Evolutionary conservation across 92 coral and sea anemone species (phyloP).

Genomic region (Epizoanthus illoricatus): DNA sequence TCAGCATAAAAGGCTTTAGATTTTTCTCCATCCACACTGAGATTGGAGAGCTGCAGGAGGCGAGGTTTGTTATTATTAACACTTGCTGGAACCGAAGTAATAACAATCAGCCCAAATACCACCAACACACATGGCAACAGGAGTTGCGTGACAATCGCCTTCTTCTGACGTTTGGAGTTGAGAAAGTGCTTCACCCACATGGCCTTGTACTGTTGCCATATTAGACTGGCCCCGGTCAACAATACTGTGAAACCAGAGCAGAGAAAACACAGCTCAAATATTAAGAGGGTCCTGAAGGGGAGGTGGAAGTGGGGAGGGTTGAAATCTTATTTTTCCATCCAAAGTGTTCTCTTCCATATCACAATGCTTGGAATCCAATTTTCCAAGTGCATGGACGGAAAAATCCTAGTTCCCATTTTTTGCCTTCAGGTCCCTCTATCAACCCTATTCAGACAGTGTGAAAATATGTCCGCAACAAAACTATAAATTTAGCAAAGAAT

Average conservation of each 20-base stretch:
- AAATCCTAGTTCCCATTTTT: too few species aligned
- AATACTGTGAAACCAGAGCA: constrained; percentile 52
- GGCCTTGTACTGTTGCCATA: constrained; percentile 94
- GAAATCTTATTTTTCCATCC: too few species aligned
- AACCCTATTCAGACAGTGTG: too few species aligned
- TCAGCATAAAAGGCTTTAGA: constrained; percentile 77
- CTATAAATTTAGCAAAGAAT: too few species aligned
- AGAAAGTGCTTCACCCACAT: constrained; percentile 87
- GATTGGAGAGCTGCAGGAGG: constrained; percentile 68
- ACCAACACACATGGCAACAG: constrained; percentile 82
- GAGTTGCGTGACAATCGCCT: constrained; percentile 80
- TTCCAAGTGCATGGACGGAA: too few species aligned
- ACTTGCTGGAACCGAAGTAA: constrained; percentile 51
- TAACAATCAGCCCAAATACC: constrained; percentile 67
- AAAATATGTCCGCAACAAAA: too few species aligned
- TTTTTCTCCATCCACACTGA: constrained; percentile 68
- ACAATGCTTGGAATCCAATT: too few species aligned
- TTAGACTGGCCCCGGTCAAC: constrained; percentile 64
- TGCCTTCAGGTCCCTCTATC: too few species aligned
- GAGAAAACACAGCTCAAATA: not conserved
- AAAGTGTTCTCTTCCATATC: too few species aligned
- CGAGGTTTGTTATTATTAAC: constrained; percentile 83
- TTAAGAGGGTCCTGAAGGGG: too few species aligned
- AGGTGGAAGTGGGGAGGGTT: too few species aligned
- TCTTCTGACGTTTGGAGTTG: constrained; percentile 93